A percentile compares a stretch with the other conserved stretches of the same genome.
Evolutionary conservation across 2,797 vertebrate genomes (phyloP).

Genomic region (Coregonus ussuriensis): DNA sequence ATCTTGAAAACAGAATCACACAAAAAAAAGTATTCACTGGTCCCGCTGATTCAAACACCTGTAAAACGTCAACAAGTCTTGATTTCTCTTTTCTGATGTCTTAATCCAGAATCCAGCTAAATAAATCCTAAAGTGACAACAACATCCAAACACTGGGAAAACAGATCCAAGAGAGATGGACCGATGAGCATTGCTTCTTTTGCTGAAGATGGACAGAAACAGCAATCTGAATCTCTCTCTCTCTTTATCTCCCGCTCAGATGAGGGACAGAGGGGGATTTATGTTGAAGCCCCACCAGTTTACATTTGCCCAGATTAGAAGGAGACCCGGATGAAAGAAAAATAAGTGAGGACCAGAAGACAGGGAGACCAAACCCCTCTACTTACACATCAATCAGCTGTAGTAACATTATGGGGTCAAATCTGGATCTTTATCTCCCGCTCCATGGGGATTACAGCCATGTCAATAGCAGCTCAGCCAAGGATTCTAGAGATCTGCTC

Average conservation of each 20-base stretch:
- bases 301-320: slow-evolving; percentile 72
- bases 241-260: slow-evolving; percentile 66
- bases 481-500: slow-evolving; percentile 27
- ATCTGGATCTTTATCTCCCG: background rate
- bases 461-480: slow-evolving; percentile 1
- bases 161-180: slow-evolving; percentile 30
- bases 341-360: slow-evolving; percentile 8
- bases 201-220: slow-evolving; percentile 57
- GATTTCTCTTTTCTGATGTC: slow-evolving; percentile 56
- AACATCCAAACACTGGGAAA: slow-evolving; percentile 37
- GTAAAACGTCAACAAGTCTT: slow-evolving; percentile 44
- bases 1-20: background rate
- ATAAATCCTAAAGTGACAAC: slow-evolving; percentile 47
- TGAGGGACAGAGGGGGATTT: slow-evolving; percentile 75
- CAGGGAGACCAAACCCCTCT: background rate
- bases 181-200: slow-evolving; percentile 62
- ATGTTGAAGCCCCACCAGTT: slow-evolving; percentile 59
- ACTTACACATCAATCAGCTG: background rate
- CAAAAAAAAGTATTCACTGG: background rate
- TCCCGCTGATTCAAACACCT: slow-evolving; percentile 43
- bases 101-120: slow-evolving; percentile 15
- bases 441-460: background rate
- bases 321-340: slow-evolving; percentile 56
- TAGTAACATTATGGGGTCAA: background rate
- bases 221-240: slow-evolving; percentile 65